Base-by-base conservation (phyloP, 2,888 invertebrate genomes). In the Epiblema foenella region DNA sequence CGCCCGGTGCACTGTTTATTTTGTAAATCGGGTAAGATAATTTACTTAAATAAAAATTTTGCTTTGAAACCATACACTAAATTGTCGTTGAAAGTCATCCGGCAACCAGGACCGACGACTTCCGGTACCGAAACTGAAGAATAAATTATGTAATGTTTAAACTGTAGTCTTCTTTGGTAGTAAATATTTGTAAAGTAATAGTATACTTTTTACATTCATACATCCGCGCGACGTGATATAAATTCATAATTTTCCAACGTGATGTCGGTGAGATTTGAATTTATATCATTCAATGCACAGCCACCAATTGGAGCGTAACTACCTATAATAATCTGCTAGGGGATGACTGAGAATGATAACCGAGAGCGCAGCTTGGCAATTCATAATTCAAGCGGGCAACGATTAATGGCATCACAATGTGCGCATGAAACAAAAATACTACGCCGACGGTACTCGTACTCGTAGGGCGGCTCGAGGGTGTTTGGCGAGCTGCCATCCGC, bases 351-450 rank as follows among this genome's bases (percentile, higher is more conserved):
- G 54, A 64, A 54, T 54, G 60, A 54, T 68, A 62, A 68, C 60
- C 24, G 42, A 42, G 62, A 54, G 54, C 54, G 60, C 46, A 37
- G 62, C 54, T 56, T 33, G 57, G 65, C 68, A 75, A 77, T 77
- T 75, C 75, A 74, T 76, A 76, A 76, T 75, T 77, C 76, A 76
- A 75, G 68, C 59, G 54, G 58, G 75, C 73, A 68, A 81, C 81
- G 83, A 87, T 87, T 85, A 86, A 87, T 82, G 81, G 85, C 83
- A 85, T 82, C 83, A 85, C 83, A 85, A 83, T 84, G 83, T 84
- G 82, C 82, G 81, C 82, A 83, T 84, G 79, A 86, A 88, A 88
- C 86, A 88, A 88, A 90, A 89, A 89, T 85, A 87, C 85, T 80
- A 81, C 80, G 78, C 80, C 77, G 76, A 79, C 79, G 80, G 83